These are phyloP conservation scores for Microplitis deprimator DNA, from an alignment of 2,888 invertebrate species.

Conservation along the genomic window DNA sequence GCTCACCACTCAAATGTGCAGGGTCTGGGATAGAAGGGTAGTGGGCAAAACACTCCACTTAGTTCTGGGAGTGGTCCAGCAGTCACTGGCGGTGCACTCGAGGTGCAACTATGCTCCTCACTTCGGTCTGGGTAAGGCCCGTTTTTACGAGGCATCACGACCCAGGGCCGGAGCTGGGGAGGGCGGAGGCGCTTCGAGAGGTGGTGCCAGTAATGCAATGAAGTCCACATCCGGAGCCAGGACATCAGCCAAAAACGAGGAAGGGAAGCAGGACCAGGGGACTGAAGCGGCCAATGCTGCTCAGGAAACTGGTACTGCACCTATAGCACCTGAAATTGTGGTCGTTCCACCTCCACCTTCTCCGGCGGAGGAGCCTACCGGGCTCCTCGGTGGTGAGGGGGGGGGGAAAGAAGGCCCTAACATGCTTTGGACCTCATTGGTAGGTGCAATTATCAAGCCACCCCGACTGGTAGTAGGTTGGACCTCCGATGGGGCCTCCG, in stretches of 20 bases:
- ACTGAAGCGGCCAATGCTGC: neutral
- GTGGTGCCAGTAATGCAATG: too few relatives aligned
- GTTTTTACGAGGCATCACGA: slow-evolving; percentile 12
- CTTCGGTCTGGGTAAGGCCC: slow-evolving; percentile 27
- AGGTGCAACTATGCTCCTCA: neutral
- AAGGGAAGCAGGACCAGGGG: neutral
- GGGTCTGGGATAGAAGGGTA: slow-evolving; percentile 41
- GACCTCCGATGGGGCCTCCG: neutral
- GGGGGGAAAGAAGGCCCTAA: neutral
- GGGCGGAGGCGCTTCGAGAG: neutral
- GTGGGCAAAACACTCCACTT: slow-evolving; percentile 38
- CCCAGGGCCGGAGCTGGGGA: neutral
- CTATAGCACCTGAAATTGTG: too few relatives aligned
- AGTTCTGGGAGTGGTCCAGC: slow-evolving; percentile 40
- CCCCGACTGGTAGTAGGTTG: neutral
- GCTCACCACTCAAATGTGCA: slow-evolving; percentile 44
- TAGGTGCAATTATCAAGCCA: neutral
- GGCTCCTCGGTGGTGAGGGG: neutral
- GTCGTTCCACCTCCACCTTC: neutral
- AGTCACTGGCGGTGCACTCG: slow-evolving; percentile 20
- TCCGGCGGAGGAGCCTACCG: neutral
- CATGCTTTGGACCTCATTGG: neutral
- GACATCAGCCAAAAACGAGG: neutral
- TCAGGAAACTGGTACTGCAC: too few relatives aligned
- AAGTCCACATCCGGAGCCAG: too few relatives aligned